phyloP scores from a whole-genome alignment of 2,797 vertebrate species.

The Stomatorhinus walkeri region DNA sequence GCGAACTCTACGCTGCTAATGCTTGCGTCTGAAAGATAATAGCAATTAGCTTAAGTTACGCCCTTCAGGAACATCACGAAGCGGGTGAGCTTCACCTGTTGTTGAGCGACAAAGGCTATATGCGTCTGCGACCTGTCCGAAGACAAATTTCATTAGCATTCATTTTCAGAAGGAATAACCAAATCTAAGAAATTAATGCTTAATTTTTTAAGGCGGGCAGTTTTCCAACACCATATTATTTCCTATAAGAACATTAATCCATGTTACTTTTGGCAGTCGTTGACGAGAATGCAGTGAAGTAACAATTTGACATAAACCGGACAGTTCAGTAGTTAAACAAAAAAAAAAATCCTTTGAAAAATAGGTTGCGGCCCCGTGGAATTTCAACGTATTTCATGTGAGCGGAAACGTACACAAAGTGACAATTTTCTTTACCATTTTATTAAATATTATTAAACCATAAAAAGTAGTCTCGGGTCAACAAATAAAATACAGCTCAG shows the following conservation, averaged over 20 bases:
- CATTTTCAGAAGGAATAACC: background rate
- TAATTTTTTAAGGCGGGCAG: background rate
- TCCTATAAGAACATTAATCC: background rate
- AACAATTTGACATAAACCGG: background rate
- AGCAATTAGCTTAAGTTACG: background rate
- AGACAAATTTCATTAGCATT: background rate
- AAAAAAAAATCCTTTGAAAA: background rate
- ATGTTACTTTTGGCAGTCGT: background rate
- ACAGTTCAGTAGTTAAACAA: background rate
- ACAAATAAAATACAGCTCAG: conserved; percentile 88
- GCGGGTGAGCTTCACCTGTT: background rate
- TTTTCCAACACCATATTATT: background rate
- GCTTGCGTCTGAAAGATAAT: background rate
- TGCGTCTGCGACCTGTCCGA: background rate
- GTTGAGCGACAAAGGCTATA: background rate
- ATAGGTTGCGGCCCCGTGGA: no score
- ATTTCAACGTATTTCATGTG: background rate
- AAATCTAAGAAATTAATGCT: background rate
- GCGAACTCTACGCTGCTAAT: background rate
- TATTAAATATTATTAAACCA: conserved; percentile 89
- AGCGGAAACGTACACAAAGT: background rate
- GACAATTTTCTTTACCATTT: conserved; percentile 43
- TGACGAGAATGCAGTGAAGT: background rate
- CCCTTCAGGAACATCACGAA: background rate
- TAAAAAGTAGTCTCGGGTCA: conserved; percentile 72